phyloP scores from a whole-genome alignment of 2,888 invertebrate genomes.

The Allolobophora icterica region DNA sequence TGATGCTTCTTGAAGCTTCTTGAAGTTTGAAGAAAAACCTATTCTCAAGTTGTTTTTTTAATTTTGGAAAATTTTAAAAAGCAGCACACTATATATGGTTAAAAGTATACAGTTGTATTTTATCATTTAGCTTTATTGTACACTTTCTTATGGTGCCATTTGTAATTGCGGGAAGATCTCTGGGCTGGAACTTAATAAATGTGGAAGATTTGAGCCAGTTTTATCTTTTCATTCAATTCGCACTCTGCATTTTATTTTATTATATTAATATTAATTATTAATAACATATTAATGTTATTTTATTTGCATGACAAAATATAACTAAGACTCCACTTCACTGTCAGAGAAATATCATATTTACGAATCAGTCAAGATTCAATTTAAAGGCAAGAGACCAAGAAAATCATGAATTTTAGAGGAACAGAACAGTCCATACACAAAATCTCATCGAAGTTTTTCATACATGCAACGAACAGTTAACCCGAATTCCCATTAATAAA shows the following conservation, averaged over 20 bases:
- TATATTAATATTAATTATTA: too few species aligned
- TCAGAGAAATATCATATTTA: background rate
- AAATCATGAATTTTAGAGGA: background rate
- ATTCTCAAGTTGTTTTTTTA: too few species aligned
- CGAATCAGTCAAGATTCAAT: background rate
- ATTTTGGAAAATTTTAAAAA: too few species aligned
- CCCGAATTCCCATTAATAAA: background rate
- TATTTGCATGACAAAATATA: background rate
- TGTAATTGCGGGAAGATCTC: background rate
- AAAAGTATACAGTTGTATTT: too few species aligned
- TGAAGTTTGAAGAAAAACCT: too few species aligned
- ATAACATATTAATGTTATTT: too few species aligned
- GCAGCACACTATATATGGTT: too few species aligned
- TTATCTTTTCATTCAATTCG: background rate
- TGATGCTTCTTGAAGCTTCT: too few species aligned
- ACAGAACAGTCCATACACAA: background rate
- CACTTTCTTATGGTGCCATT: background rate
- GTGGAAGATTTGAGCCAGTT: background rate
- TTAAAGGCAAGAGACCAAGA: background rate
- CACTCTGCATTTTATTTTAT: background rate
- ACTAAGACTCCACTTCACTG: background rate
- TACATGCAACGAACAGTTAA: background rate
- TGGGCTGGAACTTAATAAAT: background rate
- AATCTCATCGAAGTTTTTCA: background rate
- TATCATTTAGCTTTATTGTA: too few species aligned